Conservation (phyloP, 2,797 vertebrate genomes). For the Peromyscus attwateri region DNA sequence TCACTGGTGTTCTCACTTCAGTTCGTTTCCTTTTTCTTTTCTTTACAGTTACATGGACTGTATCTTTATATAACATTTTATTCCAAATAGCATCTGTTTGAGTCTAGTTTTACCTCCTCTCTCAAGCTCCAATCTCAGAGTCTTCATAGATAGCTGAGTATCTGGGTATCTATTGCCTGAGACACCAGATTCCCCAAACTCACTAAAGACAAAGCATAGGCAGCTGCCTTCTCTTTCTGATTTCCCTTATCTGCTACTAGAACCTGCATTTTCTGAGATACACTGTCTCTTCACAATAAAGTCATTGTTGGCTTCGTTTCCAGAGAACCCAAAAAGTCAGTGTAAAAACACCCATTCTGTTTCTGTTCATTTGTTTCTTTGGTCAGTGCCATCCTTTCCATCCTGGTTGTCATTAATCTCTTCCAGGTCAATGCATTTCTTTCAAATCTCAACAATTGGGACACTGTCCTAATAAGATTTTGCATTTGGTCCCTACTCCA, state of each 20-base stretch:
- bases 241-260: background rate
- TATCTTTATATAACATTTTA: background rate
- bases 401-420: constrained; percentile 50
- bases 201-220: background rate
- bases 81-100: background rate
- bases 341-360: background rate
- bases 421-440: constrained; percentile 34
- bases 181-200: background rate
- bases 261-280: background rate
- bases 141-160: background rate
- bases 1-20: background rate
- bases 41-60: background rate
- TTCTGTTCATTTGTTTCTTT: constrained; percentile 37
- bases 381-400: constrained; percentile 13
- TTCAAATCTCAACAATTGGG: constrained; percentile 51
- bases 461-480: constrained; percentile 33
- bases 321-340: background rate
- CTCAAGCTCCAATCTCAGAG: background rate
- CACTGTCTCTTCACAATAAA: background rate
- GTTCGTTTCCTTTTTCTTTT: background rate
- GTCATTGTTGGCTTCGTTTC: background rate
- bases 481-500: background rate
- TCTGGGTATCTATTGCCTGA: background rate
- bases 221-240: background rate
- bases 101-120: background rate